Base-by-base conservation (phyloP, 2,113 vertebrate genomes). In the Aythya baeri region DNA sequence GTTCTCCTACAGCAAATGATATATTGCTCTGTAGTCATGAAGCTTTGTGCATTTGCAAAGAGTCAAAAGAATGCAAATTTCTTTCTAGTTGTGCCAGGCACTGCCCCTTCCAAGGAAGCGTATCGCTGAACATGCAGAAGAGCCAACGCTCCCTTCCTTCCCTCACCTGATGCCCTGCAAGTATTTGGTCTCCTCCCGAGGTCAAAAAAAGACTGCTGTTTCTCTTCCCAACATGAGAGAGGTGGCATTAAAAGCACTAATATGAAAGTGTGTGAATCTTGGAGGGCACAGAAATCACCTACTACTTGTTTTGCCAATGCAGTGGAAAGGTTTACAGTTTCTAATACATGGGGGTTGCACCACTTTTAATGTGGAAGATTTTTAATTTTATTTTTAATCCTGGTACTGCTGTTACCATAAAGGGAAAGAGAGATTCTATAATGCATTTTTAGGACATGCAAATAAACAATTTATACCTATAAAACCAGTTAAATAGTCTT, bases 261-360 rank as follows among this genome's bases (percentile, higher is more conserved):
- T 20, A 27, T 21, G 29, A 83, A 81, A 44, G 25, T 16, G 25
- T 72, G 52, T 63, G 61, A 92, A 72, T n/a, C 57, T 38, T 72
- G 76, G 67, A 70, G 34, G 68, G 6, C 11, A 6, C 5, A 17
- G 66, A 57, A 8, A 38, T 93, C 21, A 34, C 32, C 38, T 63
- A 38, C 92, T 18, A 34, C 32, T 34, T 63, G 25, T 46, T 66
- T 49, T 78, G 70, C 32, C 57, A 86, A 32, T 17, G 41, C 32
- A 72, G 49, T 61, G 38, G 83, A 91, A 84, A 79, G 77, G 76
- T 84, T 91, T 83, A 86, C 52, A 25, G 57, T 78, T 71, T 91
- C 38, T 75, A 71, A 83, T 92, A 94, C 68, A 86, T 77, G 85
- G 67, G 36, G 7, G 20, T 59, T 80, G 63, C 25, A 38, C 11